Evolutionary conservation across 2,888 invertebrate genomes (phyloP).

Genomic region (Polia nebulosa): DNA sequence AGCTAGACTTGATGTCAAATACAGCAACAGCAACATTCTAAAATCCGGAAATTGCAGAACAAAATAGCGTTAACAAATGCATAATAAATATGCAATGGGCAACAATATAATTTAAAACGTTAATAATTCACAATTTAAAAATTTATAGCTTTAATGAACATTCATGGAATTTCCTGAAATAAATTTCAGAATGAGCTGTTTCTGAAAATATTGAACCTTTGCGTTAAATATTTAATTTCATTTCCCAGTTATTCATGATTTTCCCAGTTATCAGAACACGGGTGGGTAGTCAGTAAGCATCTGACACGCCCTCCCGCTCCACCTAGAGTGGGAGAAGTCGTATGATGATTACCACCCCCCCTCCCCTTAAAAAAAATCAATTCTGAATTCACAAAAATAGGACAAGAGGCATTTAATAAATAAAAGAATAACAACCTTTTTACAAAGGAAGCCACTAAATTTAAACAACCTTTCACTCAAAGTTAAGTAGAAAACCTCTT

Average conservation of each 20-base stretch:
- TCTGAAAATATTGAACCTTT: conserved; percentile 1
- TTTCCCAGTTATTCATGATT: neutral
- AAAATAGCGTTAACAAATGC: conserved; percentile 8
- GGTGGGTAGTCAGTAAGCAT: too few relatives aligned
- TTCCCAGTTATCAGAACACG: too few relatives aligned
- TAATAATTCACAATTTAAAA: conserved; percentile 17
- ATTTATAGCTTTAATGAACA: conserved; percentile 11
- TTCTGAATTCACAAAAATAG: neutral
- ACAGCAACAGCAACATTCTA: neutral
- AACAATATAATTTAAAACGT: conserved; percentile 2
- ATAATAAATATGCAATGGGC: neutral
- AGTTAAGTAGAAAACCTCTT: conserved; percentile 5
- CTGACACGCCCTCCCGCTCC: too few relatives aligned
- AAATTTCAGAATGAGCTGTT: conserved; percentile 15
- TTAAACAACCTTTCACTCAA: neutral
- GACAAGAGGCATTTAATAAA: neutral
- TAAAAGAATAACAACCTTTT: conserved; percentile 1
- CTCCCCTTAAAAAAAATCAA: too few relatives aligned
- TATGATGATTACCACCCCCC: too few relatives aligned
- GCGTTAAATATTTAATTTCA: neutral
- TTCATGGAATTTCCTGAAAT: conserved; percentile 20
- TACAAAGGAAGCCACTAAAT: neutral
- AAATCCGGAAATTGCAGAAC: neutral
- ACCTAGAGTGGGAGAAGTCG: too few relatives aligned
- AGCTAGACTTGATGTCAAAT: too few relatives aligned